These are phyloP conservation scores for Nudaria mundana DNA, from an alignment of 2,888 invertebrate genomes.

Conservation along the genomic window DNA sequence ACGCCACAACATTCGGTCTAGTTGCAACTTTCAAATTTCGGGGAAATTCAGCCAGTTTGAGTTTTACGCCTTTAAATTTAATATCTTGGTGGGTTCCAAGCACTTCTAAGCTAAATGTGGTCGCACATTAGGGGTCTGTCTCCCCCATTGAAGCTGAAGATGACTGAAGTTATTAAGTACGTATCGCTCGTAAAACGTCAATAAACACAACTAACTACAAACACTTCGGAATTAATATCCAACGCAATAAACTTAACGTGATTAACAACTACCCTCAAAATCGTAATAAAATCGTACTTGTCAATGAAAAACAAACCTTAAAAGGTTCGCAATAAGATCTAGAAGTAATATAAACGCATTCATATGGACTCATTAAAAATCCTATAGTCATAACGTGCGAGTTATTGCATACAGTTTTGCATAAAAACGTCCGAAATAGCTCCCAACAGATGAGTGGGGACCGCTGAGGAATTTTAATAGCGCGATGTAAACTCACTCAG, in stretches of 20 bases:
- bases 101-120: too few relatives aligned
- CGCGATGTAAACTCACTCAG: constrained; percentile 13
- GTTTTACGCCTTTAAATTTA: too few relatives aligned
- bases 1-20: too few relatives aligned
- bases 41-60: too few relatives aligned
- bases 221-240: constrained; percentile 25
- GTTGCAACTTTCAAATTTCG: too few relatives aligned
- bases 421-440: constrained; percentile 49
- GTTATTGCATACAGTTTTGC: constrained; percentile 67
- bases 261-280: constrained; percentile 20
- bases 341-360: constrained; percentile 30
- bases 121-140: too few relatives aligned
- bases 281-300: constrained; percentile 33
- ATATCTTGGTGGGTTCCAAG: too few relatives aligned
- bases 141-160: too few relatives aligned
- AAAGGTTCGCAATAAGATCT: constrained; percentile 10
- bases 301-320: constrained; percentile 23
- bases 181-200: not conserved
- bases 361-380: constrained; percentile 53
- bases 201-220: constrained; percentile 11
- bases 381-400: constrained; percentile 46
- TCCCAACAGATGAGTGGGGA: constrained; percentile 14
- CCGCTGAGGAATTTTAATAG: constrained; percentile 61
- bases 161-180: not conserved
- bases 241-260: constrained; percentile 23